Conservation (phyloP, 2,113 vertebrate genomes). For the Misgurnus anguillicaudatus region DNA sequence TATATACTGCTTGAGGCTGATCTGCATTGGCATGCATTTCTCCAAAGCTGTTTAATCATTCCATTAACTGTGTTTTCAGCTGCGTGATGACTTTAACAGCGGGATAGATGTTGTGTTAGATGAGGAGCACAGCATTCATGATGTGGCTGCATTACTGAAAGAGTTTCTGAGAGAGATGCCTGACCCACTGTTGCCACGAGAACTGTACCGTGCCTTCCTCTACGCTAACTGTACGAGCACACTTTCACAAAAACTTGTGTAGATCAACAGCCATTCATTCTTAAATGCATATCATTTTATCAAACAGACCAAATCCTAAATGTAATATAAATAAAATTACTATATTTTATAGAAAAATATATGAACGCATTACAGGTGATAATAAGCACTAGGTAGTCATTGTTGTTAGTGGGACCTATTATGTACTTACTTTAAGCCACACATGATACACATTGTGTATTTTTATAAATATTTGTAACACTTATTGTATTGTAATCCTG, state of each 20-base stretch:
- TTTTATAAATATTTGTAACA: not conserved
- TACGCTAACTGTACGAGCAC: constrained; percentile 79
- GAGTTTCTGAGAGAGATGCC: constrained; percentile 89
- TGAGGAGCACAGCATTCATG: constrained; percentile 85
- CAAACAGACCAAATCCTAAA: no score
- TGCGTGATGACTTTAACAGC: constrained; percentile 70
- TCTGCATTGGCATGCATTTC: not conserved
- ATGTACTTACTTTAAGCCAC: not conserved
- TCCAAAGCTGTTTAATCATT: not conserved
- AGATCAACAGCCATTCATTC: not conserved
- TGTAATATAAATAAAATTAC: no score
- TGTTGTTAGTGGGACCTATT: no score
- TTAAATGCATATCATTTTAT: no score
- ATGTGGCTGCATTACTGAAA: constrained; percentile 89
- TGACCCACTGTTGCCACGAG: constrained; percentile 83
- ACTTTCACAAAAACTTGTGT: not conserved
- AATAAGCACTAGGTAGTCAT: no score
- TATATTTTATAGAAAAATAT: no score
- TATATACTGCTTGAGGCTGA: not conserved
- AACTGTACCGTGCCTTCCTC: constrained; percentile 88
- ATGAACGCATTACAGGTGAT: no score
- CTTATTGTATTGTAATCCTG: not conserved
- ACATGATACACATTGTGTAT: not conserved
- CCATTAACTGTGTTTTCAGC: constrained; percentile 49
- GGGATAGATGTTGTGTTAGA: constrained; percentile 79